These are phyloP conservation scores for Prunella fulvescens DNA, from an alignment of 2,113 vertebrate genomes.

Conservation along the genomic window DNA sequence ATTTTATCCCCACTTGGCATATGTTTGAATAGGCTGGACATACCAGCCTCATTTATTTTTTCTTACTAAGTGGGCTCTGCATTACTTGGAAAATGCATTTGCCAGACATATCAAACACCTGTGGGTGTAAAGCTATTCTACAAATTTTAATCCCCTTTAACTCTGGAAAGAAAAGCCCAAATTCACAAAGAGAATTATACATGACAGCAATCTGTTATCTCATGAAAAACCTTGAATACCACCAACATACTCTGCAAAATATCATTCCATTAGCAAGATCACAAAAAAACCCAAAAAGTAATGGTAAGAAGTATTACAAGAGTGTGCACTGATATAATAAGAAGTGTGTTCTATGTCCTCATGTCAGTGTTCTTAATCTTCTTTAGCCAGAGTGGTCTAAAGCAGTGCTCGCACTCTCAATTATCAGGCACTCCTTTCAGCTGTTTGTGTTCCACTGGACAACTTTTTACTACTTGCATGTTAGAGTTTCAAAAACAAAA, in stretches of 20 bases:
- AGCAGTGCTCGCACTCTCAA: background rate
- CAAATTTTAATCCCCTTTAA: conserved; percentile 4
- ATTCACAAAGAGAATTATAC: background rate
- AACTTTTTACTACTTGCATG: background rate
- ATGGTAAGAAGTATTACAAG: background rate
- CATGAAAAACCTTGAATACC: background rate
- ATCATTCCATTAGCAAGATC: background rate
- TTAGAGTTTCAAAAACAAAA: background rate
- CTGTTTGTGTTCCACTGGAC: background rate
- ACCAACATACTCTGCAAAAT: background rate
- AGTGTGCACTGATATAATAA: background rate
- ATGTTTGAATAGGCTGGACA: background rate
- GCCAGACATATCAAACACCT: background rate
- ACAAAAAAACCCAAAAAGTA: background rate
- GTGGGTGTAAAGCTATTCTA: background rate
- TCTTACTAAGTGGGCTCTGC: background rate
- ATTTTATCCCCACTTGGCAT: background rate
- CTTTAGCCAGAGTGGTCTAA: background rate
- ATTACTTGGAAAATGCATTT: background rate
- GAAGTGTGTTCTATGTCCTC: background rate
- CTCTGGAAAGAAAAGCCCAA: background rate
- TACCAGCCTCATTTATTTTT: background rate
- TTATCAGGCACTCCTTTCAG: background rate
- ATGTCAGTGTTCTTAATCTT: background rate
- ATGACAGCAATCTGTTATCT: background rate